Evolutionary conservation across 1,140 invertebrate genomes (phyloP).

Genomic region (Drosophila repleta): DNA sequence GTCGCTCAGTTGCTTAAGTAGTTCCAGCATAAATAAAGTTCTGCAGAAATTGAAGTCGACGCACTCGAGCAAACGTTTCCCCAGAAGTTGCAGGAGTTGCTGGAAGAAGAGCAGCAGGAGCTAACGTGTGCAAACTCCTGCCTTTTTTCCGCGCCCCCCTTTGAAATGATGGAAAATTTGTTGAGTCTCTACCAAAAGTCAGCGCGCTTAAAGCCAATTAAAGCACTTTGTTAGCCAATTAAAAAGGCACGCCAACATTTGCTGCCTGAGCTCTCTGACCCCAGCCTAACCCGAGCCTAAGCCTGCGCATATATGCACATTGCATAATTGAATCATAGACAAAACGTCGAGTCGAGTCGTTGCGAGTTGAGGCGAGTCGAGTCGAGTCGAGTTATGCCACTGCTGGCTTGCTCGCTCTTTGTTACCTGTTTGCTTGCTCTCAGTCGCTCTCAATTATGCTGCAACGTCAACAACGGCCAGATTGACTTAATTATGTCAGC

Average conservation of each 20-base stretch:
- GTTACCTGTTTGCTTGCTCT: conserved; percentile 37
- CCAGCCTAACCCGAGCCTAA: conserved; percentile 1
- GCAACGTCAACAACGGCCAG: conserved; percentile 67
- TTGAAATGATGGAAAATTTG: conserved; percentile 15
- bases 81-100: neutral
- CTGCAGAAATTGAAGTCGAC: conserved; percentile 17
- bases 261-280: neutral
- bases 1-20: conserved; percentile 44
- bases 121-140: neutral
- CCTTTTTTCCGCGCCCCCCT: neutral
- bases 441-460: conserved; percentile 74
- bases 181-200: conserved; percentile 18
- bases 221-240: conserved; percentile 78
- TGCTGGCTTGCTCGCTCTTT: conserved; percentile 20
- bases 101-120: neutral
- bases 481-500: conserved; percentile 81
- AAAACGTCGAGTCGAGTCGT: conserved; percentile 31
- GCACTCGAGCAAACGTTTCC: conserved; percentile 33
- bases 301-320: conserved; percentile 45
- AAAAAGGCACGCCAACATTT: conserved; percentile 57
- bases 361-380: neutral
- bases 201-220: conserved; percentile 66
- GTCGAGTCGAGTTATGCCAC: conserved; percentile 6
- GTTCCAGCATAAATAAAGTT: conserved; percentile 17
- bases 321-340: conserved; percentile 74